Base-by-base conservation (phyloP, 2,797 vertebrate genomes). In the Rhodeus uyekii region DNA sequence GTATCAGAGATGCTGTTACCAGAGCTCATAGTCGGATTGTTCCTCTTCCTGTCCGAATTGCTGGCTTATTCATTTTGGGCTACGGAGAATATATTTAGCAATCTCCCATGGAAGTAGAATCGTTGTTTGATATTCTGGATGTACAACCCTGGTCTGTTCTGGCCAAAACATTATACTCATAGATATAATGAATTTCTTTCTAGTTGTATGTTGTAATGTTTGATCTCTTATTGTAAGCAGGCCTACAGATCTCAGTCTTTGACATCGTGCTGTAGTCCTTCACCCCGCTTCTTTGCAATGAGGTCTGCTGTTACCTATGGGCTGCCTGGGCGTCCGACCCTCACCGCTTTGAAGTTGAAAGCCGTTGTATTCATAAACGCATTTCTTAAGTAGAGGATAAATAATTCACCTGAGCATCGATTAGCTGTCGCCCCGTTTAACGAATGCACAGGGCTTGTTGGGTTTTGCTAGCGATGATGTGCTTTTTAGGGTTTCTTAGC, bases 341-440 rank as follows among this genome's bases (percentile, higher is more conserved):
- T 90, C 87, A 85, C 86, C 60, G 89, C 91, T 94, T 94, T 94
- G 92, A 94, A 93, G 91, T 93, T 90, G 83, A 90, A 88, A 87
- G 90, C 90, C 79, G 89, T 92, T 94, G 92, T 94, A 92, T 94
- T 94, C 86, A 93, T 95, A 93, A 94, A 94, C 92, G 92, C 92
- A 93, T 94, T 94, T 91, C 91, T 94, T 94, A 93, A 94, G 92
- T 92, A 91, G 79, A 86, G 90, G 87, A 93, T 95, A 92, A 95
- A 95, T 95, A 95, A 94, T 95, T 94, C 90, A 95, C 92, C 90
- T 93, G 91, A 89, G 91, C 91, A 95, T 95, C 93, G 94, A 95
- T 95, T 95, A 93, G 89, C 93, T 94, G 94, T 93, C 94, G 88
- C 87, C 88, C 90, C 92, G 82, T 90, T 86, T 86, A 86, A 85